A percentile compares a stretch with the other conserved stretches of the same genome.
Conservation (phyloP, 2,797 vertebrate species). For the Melanotaenia trifasciata region DNA sequence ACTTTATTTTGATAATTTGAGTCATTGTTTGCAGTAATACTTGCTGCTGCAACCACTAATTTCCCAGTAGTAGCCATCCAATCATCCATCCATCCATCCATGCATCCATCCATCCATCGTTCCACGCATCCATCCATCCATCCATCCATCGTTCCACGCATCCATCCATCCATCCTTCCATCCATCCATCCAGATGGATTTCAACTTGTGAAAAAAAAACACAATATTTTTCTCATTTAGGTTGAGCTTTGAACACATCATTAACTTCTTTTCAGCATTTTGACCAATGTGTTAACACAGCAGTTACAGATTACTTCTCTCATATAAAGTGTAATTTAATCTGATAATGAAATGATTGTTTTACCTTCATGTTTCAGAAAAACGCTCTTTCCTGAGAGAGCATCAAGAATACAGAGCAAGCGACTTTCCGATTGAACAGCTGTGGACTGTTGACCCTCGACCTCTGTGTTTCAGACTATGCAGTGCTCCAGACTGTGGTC, state of each 20-base stretch:
- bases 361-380: neutral
- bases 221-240: no score
- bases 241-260: neutral
- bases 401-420: neutral
- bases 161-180: no score
- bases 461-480: constrained; percentile 28
- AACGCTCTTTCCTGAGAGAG: neutral
- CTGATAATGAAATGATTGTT: neutral
- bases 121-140: no score
- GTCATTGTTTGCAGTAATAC: no score
- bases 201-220: neutral
- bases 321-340: neutral
- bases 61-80: no score
- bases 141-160: no score
- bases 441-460: constrained; percentile 21
- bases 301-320: neutral
- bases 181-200: no score
- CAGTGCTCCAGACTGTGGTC: constrained; percentile 45
- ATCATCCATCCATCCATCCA: no score
- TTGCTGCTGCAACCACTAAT: no score
- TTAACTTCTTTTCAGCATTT: neutral
- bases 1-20: no score
- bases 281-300: neutral
- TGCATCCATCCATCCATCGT: no score
- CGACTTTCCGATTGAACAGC: constrained; percentile 30